These are phyloP conservation scores for Eurytoma californica DNA, from an alignment of 2,888 invertebrate genomes.

Conservation along the genomic window DNA sequence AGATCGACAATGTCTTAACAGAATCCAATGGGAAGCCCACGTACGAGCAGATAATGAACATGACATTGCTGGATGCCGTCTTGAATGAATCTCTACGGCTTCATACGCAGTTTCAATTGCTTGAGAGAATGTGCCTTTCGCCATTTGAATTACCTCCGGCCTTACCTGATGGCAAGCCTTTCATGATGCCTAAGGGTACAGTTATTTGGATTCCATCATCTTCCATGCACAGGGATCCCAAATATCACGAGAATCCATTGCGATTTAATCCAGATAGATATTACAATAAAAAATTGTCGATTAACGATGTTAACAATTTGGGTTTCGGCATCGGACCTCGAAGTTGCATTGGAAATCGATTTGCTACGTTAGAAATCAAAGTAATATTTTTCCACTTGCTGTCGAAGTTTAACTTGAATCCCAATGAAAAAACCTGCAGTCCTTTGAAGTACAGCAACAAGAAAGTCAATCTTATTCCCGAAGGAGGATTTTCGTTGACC, in stretches of 20 bases:
- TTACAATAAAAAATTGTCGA: conserved; percentile 69
- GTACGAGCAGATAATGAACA: conserved; percentile 73
- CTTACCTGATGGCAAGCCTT: conserved; percentile 48
- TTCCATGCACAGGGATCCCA: conserved; percentile 72
- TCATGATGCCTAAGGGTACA: conserved; percentile 63
- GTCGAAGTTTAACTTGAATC: conserved; percentile 50
- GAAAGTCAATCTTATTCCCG: conserved; percentile 32
- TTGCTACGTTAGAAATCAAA: conserved; percentile 57
- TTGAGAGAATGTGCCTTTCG: conserved; percentile 77
- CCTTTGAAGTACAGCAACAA: conserved; percentile 48
- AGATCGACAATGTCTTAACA: conserved; percentile 62
- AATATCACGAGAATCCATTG: conserved; percentile 60
- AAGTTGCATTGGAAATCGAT: conserved; percentile 66
- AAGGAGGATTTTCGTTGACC: conserved; percentile 55
- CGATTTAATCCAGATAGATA: conserved; percentile 74
- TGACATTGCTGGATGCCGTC: conserved; percentile 78
- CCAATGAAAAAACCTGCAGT: conserved; percentile 49
- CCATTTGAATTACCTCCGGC: conserved; percentile 63
- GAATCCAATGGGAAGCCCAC: conserved; percentile 66
- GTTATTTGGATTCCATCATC: conserved; percentile 67
- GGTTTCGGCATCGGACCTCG: conserved; percentile 67
- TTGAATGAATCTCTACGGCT: conserved; percentile 64
- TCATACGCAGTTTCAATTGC: conserved; percentile 72
- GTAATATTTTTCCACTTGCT: conserved; percentile 56
- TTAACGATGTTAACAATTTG: conserved; percentile 64